Evolutionary conservation across 1,140 invertebrate genomes (phyloP).

Genomic region (Heterodera schachtii): DNA sequence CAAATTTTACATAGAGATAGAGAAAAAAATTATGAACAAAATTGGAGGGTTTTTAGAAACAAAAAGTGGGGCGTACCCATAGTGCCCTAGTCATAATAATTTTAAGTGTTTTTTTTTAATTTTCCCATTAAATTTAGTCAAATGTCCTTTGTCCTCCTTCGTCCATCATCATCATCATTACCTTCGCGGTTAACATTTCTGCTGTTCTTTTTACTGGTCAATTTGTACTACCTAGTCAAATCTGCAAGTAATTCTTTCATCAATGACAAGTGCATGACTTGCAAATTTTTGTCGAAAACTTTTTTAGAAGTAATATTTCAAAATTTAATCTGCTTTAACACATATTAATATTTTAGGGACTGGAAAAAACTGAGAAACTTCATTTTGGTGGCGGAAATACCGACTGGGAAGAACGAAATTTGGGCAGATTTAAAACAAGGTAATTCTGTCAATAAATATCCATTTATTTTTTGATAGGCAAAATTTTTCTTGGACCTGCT

Average conservation of each 20-base stretch:
- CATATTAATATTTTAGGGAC: slow-evolving; percentile 71
- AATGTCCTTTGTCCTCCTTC: too few relatives aligned
- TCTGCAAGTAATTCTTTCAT: slow-evolving; percentile 8
- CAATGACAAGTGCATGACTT: slow-evolving; percentile 74
- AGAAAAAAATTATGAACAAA: too few relatives aligned
- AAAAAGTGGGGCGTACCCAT: too few relatives aligned
- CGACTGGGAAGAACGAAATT: slow-evolving; percentile 92
- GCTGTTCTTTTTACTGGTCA: slow-evolving; percentile 11
- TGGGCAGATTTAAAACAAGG: slow-evolving; percentile 81
- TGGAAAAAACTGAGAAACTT: slow-evolving; percentile 82
- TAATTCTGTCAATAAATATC: slow-evolving; percentile 44
- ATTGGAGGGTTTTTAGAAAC: too few relatives aligned
- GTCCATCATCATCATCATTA: neutral
- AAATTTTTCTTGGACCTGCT: too few relatives aligned
- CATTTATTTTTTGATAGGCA: too few relatives aligned
- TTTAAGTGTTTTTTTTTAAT: too few relatives aligned
- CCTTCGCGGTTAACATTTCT: neutral
- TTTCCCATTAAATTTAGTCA: too few relatives aligned
- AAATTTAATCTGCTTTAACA: too few relatives aligned
- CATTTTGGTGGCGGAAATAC: slow-evolving; percentile 95
- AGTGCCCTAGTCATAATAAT: too few relatives aligned
- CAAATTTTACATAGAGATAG: too few relatives aligned
- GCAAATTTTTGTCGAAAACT: slow-evolving; percentile 77
- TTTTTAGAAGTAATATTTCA: slow-evolving; percentile 74
- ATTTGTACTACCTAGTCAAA: slow-evolving; percentile 5